Evolutionary conservation across 2,888 invertebrate genomes (phyloP).

Genomic region (Hirtodrosophila histrioides): DNA sequence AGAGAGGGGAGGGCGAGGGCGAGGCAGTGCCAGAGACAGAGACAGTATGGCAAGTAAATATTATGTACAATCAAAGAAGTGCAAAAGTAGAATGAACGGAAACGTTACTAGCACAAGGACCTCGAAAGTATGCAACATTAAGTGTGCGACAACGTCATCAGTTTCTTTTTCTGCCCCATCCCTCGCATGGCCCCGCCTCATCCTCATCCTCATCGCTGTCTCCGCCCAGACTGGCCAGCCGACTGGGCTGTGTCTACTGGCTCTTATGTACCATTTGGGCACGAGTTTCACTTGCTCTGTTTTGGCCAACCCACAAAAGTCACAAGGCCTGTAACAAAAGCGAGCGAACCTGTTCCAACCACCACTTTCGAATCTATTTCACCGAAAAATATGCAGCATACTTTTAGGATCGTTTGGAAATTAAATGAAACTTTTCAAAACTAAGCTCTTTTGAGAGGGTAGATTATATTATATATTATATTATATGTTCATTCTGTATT

Average conservation of each 20-base stretch:
- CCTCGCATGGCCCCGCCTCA: neutral
- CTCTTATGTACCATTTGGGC: constrained; percentile 69
- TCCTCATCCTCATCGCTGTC: neutral
- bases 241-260: constrained; percentile 22
- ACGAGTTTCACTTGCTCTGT: constrained; percentile 48
- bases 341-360: neutral
- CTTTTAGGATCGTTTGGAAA: no score
- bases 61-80: constrained; percentile 28
- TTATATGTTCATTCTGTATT: no score
- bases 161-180: neutral
- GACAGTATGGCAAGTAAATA: neutral
- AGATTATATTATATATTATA: no score
- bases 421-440: no score
- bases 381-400: no score
- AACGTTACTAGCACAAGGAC: constrained; percentile 78
- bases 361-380: no score
- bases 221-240: constrained; percentile 14
- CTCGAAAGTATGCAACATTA: constrained; percentile 77
- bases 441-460: no score
- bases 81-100: constrained; percentile 73
- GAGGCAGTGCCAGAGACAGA: neutral
- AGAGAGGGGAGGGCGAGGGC: neutral
- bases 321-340: neutral
- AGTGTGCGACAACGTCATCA: constrained; percentile 60
- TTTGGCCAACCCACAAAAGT: constrained; percentile 2